These are phyloP conservation scores for Trichonephila clavipes DNA, from an alignment of 1,140 invertebrate genomes.

Conservation along the genomic window DNA sequence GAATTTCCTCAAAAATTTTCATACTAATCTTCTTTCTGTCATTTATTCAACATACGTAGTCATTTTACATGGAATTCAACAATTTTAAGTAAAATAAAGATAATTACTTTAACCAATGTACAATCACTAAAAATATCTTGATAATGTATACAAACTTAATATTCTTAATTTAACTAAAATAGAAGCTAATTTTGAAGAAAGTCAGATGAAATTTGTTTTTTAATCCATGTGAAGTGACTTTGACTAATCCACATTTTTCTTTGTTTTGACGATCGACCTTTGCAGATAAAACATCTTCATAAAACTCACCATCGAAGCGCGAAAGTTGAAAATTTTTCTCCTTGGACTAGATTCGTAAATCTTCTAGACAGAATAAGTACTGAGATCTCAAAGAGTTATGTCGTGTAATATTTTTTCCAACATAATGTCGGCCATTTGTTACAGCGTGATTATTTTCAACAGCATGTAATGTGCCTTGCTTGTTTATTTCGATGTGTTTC, in stretches of 20 bases:
- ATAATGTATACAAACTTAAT: too few species aligned
- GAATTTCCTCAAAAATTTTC: too few species aligned
- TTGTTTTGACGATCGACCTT: background rate
- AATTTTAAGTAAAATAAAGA: too few species aligned
- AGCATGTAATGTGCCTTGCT: background rate
- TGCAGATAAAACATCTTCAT: background rate
- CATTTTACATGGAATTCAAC: too few species aligned
- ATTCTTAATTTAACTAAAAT: too few species aligned
- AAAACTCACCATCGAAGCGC: background rate
- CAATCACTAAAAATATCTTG: too few species aligned
- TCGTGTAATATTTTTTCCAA: background rate
- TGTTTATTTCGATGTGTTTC: background rate
- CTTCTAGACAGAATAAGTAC: background rate
- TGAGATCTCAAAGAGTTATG: background rate
- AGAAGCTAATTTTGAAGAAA: too few species aligned
- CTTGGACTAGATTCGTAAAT: background rate
- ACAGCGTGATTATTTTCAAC: constrained; percentile 27
- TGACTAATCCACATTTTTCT: background rate
- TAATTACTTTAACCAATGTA: too few species aligned
- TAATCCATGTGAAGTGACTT: background rate
- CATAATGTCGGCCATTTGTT: constrained; percentile 38
- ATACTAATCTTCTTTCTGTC: too few species aligned
- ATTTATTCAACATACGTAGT: too few species aligned
- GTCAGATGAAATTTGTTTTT: too few species aligned
- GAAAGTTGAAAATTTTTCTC: background rate